These are phyloP conservation scores for Osmerus eperlanus DNA, from an alignment of 2,113 vertebrate genomes.

Conservation along the genomic window DNA sequence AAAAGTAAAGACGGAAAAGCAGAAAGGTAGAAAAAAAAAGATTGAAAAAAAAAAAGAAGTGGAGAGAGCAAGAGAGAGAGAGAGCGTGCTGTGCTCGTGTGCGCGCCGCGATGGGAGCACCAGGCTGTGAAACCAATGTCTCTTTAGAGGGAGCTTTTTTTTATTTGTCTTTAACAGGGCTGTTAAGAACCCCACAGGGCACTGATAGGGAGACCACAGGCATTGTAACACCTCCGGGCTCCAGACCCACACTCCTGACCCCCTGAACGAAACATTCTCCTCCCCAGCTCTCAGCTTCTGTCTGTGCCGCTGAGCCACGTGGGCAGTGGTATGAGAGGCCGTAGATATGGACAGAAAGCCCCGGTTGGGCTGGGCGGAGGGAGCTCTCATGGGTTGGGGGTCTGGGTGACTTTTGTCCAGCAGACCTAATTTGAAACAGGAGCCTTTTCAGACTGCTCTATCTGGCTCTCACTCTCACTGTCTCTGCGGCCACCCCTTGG, in stretches of 20 bases:
- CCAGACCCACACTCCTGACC: no score
- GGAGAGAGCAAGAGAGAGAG: slow-evolving; percentile 25
- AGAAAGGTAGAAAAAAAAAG: no score
- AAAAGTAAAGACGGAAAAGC: no score
- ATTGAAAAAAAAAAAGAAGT: no score
- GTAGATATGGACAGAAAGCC: slow-evolving; percentile 1
- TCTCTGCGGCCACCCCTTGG: slow-evolving; percentile 48
- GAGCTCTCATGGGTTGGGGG: slow-evolving; percentile 2
- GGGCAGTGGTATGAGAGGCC: not conserved
- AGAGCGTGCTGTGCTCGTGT: slow-evolving; percentile 37
- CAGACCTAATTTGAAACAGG: slow-evolving; percentile 66
- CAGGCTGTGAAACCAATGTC: slow-evolving; percentile 49
- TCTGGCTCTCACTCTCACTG: slow-evolving; percentile 52
- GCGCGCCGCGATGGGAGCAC: slow-evolving; percentile 42
- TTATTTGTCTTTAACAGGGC: slow-evolving; percentile 59
- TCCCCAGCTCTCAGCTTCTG: not conserved
- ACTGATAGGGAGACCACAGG: slow-evolving; percentile 48
- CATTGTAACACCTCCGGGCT: slow-evolving; percentile 28
- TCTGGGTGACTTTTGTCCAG: slow-evolving; percentile 55
- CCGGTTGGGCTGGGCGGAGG: no score
- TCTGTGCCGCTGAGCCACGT: not conserved
- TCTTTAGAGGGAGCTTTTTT: slow-evolving; percentile 51
- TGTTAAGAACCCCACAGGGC: slow-evolving; percentile 52
- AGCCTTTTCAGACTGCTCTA: slow-evolving; percentile 62
- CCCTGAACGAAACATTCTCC: not conserved